Percentiles rank a stretch among this genome's conserved stretches.
These are phyloP conservation scores for Ifrita kowaldi DNA, from an alignment of 2,113 vertebrate genomes.

Conservation along the genomic window DNA sequence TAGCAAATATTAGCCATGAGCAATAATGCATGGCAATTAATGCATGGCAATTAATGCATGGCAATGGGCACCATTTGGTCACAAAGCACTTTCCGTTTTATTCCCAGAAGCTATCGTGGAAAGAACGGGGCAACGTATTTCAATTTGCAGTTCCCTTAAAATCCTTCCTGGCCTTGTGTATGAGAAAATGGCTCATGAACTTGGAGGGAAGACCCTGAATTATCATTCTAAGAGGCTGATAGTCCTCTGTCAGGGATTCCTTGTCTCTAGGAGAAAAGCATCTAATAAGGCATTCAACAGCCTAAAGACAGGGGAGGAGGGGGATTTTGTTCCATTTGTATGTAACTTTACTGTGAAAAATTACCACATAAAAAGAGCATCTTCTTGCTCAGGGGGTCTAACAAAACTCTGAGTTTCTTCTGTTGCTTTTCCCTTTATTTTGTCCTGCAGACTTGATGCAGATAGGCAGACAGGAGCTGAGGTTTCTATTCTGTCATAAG, in stretches of 20 bases:
- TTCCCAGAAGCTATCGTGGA: not conserved
- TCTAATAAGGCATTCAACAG: not conserved
- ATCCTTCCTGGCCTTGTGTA: not conserved
- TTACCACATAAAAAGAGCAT: not conserved
- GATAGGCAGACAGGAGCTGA: not conserved
- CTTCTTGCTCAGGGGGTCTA: not conserved
- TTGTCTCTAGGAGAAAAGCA: not conserved
- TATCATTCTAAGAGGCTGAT: not conserved
- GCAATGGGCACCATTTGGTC: not conserved
- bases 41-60: not conserved
- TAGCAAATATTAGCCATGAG: not conserved
- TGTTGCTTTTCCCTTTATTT: not conserved
- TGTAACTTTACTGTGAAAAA: conserved; percentile 8
- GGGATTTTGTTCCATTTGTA: not conserved
- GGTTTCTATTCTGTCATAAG: not conserved
- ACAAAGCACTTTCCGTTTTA: not conserved
- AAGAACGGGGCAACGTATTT: not conserved
- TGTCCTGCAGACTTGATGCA: not conserved
- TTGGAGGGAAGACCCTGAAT: not conserved
- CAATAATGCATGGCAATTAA: not conserved
- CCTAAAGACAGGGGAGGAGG: not conserved
- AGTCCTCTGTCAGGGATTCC: not conserved
- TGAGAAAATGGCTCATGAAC: not conserved
- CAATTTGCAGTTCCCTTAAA: not conserved
- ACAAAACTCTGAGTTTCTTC: not conserved